A percentile compares a stretch with the other conserved stretches of the same genome.
phyloP scores from a whole-genome alignment of 1,140 invertebrate genomes.

The Chrysopa pallens region DNA sequence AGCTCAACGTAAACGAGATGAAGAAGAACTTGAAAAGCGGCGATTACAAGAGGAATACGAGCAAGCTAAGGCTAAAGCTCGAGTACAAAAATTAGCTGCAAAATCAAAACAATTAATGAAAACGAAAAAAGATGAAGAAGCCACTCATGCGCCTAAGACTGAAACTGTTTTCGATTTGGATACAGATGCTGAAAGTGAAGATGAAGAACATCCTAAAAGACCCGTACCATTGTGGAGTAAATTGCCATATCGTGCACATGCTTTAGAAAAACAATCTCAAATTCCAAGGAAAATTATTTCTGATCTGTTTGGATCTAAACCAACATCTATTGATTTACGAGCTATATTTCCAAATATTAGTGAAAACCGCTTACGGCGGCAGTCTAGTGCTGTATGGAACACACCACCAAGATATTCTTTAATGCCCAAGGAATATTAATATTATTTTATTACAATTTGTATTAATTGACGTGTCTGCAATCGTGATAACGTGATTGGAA shows the following conservation, averaged over 20 bases:
- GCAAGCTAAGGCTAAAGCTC: not conserved
- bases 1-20: not conserved
- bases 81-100: not conserved
- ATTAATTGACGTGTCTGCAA: no score
- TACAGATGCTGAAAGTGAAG: not conserved
- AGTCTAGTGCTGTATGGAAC: not conserved
- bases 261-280: not conserved
- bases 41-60: no score
- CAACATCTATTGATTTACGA: not conserved
- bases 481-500: no score
- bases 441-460: not conserved
- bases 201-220: not conserved
- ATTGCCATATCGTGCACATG: not conserved
- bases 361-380: not conserved
- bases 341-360: not conserved
- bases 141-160: not conserved
- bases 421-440: not conserved
- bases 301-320: not conserved
- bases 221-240: not conserved
- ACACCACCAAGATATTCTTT: not conserved
- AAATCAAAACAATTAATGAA: not conserved
- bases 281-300: not conserved
- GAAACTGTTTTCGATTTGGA: not conserved
- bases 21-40: no score
- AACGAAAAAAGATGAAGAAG: not conserved